Conservation (phyloP, 1,140 invertebrate species). For the Theocolax elegans region DNA sequence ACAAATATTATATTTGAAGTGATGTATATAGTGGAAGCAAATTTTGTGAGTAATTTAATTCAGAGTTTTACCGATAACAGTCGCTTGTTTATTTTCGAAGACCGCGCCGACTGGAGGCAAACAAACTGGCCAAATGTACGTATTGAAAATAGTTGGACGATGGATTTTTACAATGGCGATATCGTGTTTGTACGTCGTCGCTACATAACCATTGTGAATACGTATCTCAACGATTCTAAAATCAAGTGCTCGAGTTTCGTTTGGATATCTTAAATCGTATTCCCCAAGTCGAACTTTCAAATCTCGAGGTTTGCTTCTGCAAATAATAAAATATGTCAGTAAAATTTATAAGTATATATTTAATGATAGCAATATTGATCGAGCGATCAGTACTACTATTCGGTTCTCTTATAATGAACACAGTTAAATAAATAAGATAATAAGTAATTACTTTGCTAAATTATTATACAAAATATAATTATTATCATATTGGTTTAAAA, state of each 20-base stretch:
- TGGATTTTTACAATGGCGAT: slow-evolving; percentile 82
- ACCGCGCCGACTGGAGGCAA: slow-evolving; percentile 74
- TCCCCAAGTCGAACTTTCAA: slow-evolving; percentile 81
- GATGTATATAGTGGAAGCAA: too few relatives aligned
- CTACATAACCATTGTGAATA: slow-evolving; percentile 74
- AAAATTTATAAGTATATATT: too few relatives aligned
- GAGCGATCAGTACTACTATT: too few relatives aligned
- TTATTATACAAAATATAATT: too few relatives aligned
- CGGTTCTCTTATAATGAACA: too few relatives aligned
- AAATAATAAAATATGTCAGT: too few relatives aligned
- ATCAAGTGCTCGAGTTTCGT: slow-evolving; percentile 75
- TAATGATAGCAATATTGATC: too few relatives aligned
- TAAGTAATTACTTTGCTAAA: too few relatives aligned
- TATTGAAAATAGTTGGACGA: slow-evolving; percentile 76
- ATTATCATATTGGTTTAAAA: too few relatives aligned
- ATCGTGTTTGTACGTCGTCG: slow-evolving; percentile 79
- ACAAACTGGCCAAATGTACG: slow-evolving; percentile 87
- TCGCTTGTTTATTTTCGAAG: slow-evolving; percentile 74
- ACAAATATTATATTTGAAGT: too few relatives aligned
- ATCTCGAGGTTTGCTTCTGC: slow-evolving; percentile 72
- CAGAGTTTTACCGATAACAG: slow-evolving; percentile 73
- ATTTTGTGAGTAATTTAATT: too few relatives aligned
- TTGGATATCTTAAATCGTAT: slow-evolving; percentile 76
- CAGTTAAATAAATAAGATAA: too few relatives aligned
- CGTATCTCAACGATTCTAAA: slow-evolving; percentile 74